A percentile compares a stretch with the other conserved stretches of the same genome.
Evolutionary conservation across 2,888 invertebrate genomes (phyloP).

Genomic region (Spialia ferax): DNA sequence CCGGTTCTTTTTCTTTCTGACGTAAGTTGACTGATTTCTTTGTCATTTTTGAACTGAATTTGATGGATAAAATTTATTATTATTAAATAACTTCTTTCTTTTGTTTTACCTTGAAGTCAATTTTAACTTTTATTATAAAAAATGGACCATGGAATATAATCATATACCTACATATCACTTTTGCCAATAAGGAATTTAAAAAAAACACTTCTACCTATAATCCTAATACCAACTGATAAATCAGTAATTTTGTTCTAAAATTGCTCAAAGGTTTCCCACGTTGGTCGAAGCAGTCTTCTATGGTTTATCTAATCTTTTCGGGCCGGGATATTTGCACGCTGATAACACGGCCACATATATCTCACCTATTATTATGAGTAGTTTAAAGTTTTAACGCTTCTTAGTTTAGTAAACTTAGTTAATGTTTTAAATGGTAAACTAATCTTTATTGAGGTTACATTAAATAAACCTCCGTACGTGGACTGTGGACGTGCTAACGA

Average conservation of each 20-base stretch:
- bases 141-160: no score
- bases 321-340: constrained; percentile 81
- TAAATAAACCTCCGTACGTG: no score
- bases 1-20: background rate
- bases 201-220: background rate
- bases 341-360: constrained; percentile 67
- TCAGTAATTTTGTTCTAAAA: constrained; percentile 12
- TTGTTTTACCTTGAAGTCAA: no score
- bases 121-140: no score
- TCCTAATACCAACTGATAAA: background rate
- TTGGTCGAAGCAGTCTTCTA: constrained; percentile 63
- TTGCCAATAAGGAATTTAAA: background rate
- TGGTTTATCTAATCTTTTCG: constrained; percentile 79
- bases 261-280: constrained; percentile 62
- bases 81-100: no score
- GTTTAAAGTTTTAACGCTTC: constrained; percentile 7
- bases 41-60: no score
- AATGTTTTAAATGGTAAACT: no score
- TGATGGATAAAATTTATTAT: no score
- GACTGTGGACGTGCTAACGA: no score
- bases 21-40: background rate
- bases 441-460: no score
- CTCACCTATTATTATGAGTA: constrained; percentile 55
- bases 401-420: no score
- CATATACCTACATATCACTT: no score